Base-by-base conservation (phyloP, 2,797 vertebrate genomes). In the Gymnopithys bicolor region DNA sequence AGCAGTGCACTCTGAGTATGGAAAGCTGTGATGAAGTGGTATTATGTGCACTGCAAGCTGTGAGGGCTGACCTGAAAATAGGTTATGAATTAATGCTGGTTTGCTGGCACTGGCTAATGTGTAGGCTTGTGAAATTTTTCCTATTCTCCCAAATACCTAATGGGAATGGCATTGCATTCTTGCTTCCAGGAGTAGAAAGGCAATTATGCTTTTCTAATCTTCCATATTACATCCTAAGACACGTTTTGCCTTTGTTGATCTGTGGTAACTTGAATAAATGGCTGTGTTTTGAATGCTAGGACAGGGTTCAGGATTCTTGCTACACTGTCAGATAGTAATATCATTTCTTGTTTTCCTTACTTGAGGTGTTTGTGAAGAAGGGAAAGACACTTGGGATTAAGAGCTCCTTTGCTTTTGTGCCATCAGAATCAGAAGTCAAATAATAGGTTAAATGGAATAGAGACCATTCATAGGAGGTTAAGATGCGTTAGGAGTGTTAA, bases 1-100 rank as follows among this genome's bases (percentile, higher is more conserved):
- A 19, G 32, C 16, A 59, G 48, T 70, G 11, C 6, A 7, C 4
- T 78, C 2, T 9, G 22, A 16, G 8, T 46, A 7, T 1, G 1
- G 49, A 51, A 53, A 56, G 10, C 28, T 80, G 35, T 49, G 39
- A 28, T 56, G 39, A 41, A 87, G 39, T n/a, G 13, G 6, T 33
- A 2, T 5, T 7, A 8, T 27, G 41, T 13, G 14, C 7, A 33
- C 37, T 69, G 39, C 30, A 71, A 52, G 6, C 52, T 69, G 22
- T 18, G 56, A 76, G 30, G 21, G 7, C 43, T 86, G 41, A 64
- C 8, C 63, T 82, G 35, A 27, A 33, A 32, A 49, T 2, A 21
- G 4, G 8, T 37, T 58, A 25, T 76, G 25, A 83, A 39, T 46
- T 75, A 66, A 10, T 55, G 10, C 21, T 75, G 32, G 3, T 18